phyloP scores from a whole-genome alignment of 2,113 vertebrate species.

The Heterotis niloticus region DNA sequence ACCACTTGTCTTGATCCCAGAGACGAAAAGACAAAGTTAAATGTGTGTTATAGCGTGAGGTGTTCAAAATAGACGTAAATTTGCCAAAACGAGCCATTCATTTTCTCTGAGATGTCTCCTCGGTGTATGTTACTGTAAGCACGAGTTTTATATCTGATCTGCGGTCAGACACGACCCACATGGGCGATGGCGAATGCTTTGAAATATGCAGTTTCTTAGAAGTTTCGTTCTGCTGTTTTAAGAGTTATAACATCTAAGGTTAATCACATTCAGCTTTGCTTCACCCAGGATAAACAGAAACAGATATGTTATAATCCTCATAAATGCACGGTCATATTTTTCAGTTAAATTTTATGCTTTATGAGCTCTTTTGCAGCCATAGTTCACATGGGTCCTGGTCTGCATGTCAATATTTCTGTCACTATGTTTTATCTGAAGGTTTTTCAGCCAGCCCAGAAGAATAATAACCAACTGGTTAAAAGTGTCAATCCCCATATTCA shows the following conservation, averaged over 20 bases:
- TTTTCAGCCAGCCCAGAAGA: conserved; percentile 34
- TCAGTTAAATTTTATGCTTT: no score
- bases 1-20: not conserved
- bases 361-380: no score
- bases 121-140: not conserved
- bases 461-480: conserved; percentile 21
- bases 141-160: no score
- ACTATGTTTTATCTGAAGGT: conserved; percentile 35
- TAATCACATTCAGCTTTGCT: not conserved
- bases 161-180: not conserved
- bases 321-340: not conserved
- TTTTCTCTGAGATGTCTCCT: not conserved
- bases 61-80: not conserved
- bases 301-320: conserved; percentile 1
- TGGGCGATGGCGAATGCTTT: not conserved
- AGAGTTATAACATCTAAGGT: not conserved
- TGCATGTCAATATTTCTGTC: not conserved
- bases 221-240: not conserved
- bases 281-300: not conserved
- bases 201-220: not conserved
- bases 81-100: not conserved
- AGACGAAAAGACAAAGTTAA: conserved; percentile 1
- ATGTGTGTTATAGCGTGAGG: not conserved
- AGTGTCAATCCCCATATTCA: not conserved
- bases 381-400: not conserved